Percentiles rank a stretch among this genome's conserved stretches.
phyloP scores from a whole-genome alignment of 2,888 invertebrate genomes.

The Philereme vetulata region DNA sequence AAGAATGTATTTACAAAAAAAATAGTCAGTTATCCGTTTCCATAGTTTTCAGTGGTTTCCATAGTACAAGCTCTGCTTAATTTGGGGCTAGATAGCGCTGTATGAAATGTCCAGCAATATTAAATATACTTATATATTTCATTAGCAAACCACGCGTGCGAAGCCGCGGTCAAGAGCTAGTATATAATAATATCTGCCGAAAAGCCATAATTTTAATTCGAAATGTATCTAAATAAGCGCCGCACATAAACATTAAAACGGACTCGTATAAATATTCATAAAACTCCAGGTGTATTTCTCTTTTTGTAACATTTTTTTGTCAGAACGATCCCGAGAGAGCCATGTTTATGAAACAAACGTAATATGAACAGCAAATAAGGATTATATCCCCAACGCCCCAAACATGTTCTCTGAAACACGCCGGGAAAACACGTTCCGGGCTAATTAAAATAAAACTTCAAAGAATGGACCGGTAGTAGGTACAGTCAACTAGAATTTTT shows the following conservation, averaged over 20 bases:
- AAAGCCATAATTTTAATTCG: conserved; percentile 1
- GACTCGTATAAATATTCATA: conserved; percentile 43
- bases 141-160: no score
- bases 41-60: no score
- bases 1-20: no score
- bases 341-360: conserved; percentile 51
- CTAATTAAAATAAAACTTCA: not conserved
- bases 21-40: no score
- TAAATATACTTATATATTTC: no score
- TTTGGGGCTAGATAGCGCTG: no score
- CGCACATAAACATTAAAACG: conserved; percentile 28
- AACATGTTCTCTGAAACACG: conserved; percentile 29
- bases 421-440: conserved; percentile 17
- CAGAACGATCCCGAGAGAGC: conserved; percentile 47
- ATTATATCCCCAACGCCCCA: conserved; percentile 40
- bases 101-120: no score
- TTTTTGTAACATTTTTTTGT: conserved; percentile 46
- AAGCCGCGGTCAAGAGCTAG: no score
- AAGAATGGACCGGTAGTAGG: no score
- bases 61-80: no score
- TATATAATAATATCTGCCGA: not conserved
- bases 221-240: conserved; percentile 12
- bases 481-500: no score
- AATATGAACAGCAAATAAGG: conserved; percentile 55
- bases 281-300: conserved; percentile 44